Percentiles rank a stretch among this genome's conserved stretches.
Conservation (phyloP, 2,113 vertebrate species). For the Calidris pygmaea region DNA sequence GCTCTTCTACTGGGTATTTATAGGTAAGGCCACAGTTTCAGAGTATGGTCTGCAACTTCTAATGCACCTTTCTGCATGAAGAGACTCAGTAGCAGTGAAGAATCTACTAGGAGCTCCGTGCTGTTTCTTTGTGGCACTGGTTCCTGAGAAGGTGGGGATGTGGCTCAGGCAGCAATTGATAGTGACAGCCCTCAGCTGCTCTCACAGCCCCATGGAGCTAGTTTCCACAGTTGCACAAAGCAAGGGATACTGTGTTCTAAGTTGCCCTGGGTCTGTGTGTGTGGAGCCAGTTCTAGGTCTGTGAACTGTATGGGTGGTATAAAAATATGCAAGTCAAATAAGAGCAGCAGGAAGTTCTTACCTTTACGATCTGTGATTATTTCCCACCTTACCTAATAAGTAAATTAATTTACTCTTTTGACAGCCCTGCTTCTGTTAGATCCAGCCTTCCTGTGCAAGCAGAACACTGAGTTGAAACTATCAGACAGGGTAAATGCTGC, state of each 20-base stretch:
- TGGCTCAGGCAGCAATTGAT: background rate
- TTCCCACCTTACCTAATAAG: background rate
- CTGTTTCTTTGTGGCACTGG: background rate
- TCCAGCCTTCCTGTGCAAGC: background rate
- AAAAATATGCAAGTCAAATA: background rate
- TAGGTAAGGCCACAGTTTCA: background rate
- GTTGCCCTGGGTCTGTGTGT: background rate
- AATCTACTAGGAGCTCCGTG: background rate
- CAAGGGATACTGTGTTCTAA: background rate
- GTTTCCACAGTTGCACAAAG: background rate
- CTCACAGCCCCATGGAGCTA: background rate
- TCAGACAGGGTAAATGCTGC: background rate
- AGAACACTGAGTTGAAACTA: background rate
- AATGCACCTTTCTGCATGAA: background rate
- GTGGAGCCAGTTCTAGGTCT: background rate
- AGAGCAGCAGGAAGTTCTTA: background rate
- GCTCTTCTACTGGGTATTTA: background rate
- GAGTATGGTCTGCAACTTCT: background rate
- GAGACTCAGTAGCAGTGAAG: background rate
- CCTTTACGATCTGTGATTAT: background rate
- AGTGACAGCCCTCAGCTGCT: background rate
- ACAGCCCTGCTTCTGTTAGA: background rate
- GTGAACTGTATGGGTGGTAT: background rate
- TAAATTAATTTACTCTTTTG: background rate
- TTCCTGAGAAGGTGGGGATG: fast-evolving